A percentile compares a stretch with the other conserved stretches of the same genome.
Evolutionary conservation across 1,140 invertebrate genomes (phyloP).

Genomic region (Ceratina japonica): DNA sequence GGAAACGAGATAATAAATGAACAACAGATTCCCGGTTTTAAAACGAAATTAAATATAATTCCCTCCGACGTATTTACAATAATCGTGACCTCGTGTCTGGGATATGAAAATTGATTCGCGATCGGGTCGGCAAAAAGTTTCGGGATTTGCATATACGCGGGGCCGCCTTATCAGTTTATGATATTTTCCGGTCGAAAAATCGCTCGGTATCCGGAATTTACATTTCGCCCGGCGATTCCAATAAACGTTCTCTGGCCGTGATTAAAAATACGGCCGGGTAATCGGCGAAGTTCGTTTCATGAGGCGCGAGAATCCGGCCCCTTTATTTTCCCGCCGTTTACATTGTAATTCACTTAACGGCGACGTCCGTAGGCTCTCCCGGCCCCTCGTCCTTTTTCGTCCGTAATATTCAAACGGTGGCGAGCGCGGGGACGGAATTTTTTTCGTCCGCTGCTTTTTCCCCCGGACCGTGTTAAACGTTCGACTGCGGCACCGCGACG

Average conservation of each 20-base stretch:
- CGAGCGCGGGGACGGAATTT: neutral
- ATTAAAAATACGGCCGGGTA: constrained; percentile 26
- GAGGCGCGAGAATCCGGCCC: neutral
- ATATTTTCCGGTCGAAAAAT: neutral
- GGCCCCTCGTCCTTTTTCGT: neutral
- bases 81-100: neutral
- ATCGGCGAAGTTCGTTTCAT: constrained; percentile 1
- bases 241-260: too few relatives aligned
- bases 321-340: neutral
- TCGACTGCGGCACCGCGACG: constrained; percentile 15
- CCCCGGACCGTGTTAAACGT: constrained; percentile 34
- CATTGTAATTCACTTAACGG: constrained; percentile 32
- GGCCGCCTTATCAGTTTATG: constrained; percentile 22
- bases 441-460: neutral
- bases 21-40: too few relatives aligned
- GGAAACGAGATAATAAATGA: too few relatives aligned
- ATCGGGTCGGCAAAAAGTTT: constrained; percentile 15
- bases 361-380: constrained; percentile 5
- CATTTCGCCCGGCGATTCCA: neutral
- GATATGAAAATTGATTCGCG: constrained; percentile 19
- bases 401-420: neutral
- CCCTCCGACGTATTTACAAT: too few relatives aligned
- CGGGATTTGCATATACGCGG: constrained; percentile 28
- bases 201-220: constrained; percentile 1
- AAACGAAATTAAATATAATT: too few relatives aligned